Percentiles rank a stretch among this genome's conserved stretches.
phyloP scores from a whole-genome alignment of 2,888 invertebrate species.

The Noctua fimbriata region DNA sequence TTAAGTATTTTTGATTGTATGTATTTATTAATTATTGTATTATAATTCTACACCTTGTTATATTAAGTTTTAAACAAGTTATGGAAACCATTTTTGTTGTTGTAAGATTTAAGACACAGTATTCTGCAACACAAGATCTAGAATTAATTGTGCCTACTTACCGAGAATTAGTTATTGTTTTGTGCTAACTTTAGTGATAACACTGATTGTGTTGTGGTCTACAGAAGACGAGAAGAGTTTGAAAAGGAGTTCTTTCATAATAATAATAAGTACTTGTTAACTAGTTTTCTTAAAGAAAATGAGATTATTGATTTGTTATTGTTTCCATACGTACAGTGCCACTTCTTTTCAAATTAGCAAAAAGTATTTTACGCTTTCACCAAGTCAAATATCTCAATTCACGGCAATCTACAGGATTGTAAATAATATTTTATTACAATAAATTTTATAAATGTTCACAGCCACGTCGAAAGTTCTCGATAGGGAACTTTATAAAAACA shows the following conservation, averaged over 20 bases:
- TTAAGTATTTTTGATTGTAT: slow-evolving; percentile 22
- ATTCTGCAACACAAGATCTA: slow-evolving; percentile 49
- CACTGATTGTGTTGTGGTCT: slow-evolving; percentile 55
- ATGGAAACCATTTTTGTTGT: slow-evolving; percentile 17
- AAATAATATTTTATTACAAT: slow-evolving; percentile 73
- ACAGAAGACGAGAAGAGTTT: neutral
- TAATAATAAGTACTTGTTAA: neutral
- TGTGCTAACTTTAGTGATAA: slow-evolving; percentile 50
- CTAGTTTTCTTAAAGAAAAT: neutral
- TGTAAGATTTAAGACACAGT: slow-evolving; percentile 24
- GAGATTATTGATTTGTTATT: neutral
- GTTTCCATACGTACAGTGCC: neutral
- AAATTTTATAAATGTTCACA: slow-evolving; percentile 89
- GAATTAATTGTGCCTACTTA: neutral
- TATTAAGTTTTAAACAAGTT: slow-evolving; percentile 16
- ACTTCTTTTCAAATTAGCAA: slow-evolving; percentile 39
- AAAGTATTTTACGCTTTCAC: slow-evolving; percentile 45
- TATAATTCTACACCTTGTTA: slow-evolving; percentile 16
- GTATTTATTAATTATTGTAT: slow-evolving; percentile 27
- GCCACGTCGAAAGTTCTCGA: slow-evolving; percentile 86
- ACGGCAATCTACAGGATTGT: slow-evolving; percentile 55
- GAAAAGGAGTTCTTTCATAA: slow-evolving; percentile 43
- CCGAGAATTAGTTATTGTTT: neutral
- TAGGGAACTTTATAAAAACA: slow-evolving; percentile 82
- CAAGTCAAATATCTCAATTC: slow-evolving; percentile 35